Conservation (phyloP, 1,140 invertebrate genomes). For the Wasmannia auropunctata region DNA sequence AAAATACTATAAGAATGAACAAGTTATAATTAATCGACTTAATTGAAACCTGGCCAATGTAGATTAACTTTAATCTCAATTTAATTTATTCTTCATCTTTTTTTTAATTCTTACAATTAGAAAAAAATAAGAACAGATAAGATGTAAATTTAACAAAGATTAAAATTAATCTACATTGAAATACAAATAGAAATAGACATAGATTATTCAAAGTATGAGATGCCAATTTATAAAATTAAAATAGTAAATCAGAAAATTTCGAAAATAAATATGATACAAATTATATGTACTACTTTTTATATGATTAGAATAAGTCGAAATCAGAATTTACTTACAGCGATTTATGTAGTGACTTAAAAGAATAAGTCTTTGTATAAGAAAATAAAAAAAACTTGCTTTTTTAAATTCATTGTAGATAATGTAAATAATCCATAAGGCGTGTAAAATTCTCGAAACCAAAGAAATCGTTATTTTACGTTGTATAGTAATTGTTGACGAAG, state of each 20-base stretch:
- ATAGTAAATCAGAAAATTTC: background rate
- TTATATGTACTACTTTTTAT: background rate
- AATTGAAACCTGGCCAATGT: too few relatives aligned
- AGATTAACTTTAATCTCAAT: too few relatives aligned
- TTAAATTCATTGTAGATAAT: background rate
- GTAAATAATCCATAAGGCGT: background rate
- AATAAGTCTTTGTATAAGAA: background rate
- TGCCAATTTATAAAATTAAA: background rate
- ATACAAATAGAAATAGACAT: too few relatives aligned
- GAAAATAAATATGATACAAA: background rate
- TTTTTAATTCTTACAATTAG: too few relatives aligned
- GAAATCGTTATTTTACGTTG: background rate
- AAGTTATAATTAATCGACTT: too few relatives aligned
- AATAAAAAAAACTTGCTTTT: background rate
- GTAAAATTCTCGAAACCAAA: background rate
- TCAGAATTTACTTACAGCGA: background rate
- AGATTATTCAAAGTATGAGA: too few relatives aligned
- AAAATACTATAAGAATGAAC: too few relatives aligned
- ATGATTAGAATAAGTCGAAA: background rate
- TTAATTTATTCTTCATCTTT: too few relatives aligned
- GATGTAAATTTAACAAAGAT: too few relatives aligned
- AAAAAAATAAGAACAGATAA: too few relatives aligned
- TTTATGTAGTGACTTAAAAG: background rate
- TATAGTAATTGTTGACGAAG: background rate
- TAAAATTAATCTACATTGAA: too few relatives aligned